Conservation (phyloP, 2,888 invertebrate genomes). For the Troglohyphantes excavatus region DNA sequence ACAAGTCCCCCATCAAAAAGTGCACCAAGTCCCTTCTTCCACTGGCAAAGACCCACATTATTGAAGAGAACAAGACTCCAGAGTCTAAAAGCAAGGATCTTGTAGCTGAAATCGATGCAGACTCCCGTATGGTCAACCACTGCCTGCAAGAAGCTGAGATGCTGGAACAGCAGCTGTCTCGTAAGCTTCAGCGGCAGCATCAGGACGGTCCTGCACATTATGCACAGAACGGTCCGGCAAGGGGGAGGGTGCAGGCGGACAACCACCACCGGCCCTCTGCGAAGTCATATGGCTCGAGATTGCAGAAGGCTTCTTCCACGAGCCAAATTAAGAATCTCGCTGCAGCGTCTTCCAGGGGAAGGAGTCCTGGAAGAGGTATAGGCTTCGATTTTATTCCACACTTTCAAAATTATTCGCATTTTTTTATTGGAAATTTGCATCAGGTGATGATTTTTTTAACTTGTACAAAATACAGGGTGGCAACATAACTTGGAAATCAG, state of each 20-base stretch:
- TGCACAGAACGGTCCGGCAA: conserved; percentile 48
- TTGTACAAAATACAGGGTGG: too few species aligned
- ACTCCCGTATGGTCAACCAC: conserved; percentile 78
- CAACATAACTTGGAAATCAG: too few species aligned
- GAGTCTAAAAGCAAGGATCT: conserved; percentile 73
- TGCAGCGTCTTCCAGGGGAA: conserved; percentile 47
- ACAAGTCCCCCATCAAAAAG: conserved; percentile 63
- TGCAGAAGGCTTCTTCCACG: conserved; percentile 73
- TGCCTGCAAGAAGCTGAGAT: conserved; percentile 79
- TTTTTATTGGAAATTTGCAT: too few species aligned
- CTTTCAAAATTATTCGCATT: too few species aligned
- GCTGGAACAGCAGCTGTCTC: conserved; percentile 78
- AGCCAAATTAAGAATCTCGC: conserved; percentile 72
- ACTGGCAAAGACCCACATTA: conserved; percentile 40
- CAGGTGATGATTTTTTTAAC: too few species aligned
- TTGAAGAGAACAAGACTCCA: conserved; percentile 40
- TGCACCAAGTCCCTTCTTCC: conserved; percentile 62
- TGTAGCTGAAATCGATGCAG: conserved; percentile 79
- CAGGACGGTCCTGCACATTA: conserved; percentile 56
- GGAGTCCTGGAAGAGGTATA: conserved; percentile 60
- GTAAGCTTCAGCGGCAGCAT: conserved; percentile 77
- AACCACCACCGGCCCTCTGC: conserved; percentile 24
- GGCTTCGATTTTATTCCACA: too few species aligned
- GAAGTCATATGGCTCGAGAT: conserved; percentile 25
- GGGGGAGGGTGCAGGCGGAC: conserved; percentile 7